Conservation (phyloP, 2,797 vertebrate genomes). For the Macropus fuliginosus region DNA sequence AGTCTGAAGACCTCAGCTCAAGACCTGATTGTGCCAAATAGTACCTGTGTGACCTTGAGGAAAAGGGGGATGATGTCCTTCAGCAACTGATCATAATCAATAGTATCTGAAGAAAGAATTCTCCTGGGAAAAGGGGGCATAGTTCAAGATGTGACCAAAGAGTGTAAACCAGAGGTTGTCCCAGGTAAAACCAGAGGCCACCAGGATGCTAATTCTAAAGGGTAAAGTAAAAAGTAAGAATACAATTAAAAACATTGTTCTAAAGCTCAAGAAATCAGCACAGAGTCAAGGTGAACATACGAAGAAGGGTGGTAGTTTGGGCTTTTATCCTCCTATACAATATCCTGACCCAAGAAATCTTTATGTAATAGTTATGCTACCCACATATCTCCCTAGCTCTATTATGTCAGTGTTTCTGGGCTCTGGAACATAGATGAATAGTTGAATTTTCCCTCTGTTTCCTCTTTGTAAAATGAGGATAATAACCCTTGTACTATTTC, state of each 20-base stretch:
- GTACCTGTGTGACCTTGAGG: neutral
- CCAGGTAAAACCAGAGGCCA: neutral
- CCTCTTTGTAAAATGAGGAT: neutral
- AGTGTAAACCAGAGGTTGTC: neutral
- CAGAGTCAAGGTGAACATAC: neutral
- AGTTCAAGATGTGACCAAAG: neutral
- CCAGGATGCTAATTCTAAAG: neutral
- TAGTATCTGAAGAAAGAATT: neutral
- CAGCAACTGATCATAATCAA: neutral
- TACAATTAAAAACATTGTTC: neutral
- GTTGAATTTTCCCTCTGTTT: neutral
- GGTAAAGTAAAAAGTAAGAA: neutral
- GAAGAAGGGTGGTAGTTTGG: neutral
- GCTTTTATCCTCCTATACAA: neutral
- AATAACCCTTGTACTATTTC: neutral
- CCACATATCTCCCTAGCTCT: neutral
- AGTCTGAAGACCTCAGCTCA: neutral
- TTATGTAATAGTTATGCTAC: neutral
- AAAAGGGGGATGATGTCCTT: neutral
- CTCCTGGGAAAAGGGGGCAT: neutral
- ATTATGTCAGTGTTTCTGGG: neutral
- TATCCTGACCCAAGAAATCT: neutral
- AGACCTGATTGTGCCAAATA: neutral
- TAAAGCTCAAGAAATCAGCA: neutral
- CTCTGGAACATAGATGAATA: neutral